Conservation (phyloP, 2,797 vertebrate species). For the Coregonus suidteri region DNA sequence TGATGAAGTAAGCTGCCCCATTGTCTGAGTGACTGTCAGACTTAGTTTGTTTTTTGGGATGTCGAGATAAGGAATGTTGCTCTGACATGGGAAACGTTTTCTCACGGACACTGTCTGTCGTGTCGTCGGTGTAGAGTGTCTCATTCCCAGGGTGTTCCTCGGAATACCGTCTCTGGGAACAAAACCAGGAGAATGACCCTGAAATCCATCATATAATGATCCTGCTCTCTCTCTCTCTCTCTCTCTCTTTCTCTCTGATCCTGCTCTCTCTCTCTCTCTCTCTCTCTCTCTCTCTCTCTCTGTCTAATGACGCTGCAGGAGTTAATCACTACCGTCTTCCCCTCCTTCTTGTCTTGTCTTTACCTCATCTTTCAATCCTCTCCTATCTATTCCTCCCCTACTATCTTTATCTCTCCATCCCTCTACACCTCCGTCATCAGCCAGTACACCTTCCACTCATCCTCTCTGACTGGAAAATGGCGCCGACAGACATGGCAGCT, state of each 20-base stretch:
- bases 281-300: slow-evolving; percentile 49
- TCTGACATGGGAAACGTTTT: slow-evolving; percentile 69
- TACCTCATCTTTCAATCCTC: slow-evolving; percentile 34
- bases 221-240: slow-evolving; percentile 60
- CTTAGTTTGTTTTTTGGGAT: slow-evolving; percentile 24
- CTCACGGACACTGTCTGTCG: slow-evolving; percentile 71
- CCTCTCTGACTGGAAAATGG: no score
- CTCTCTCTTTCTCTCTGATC: slow-evolving; percentile 66
- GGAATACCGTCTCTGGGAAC: slow-evolving; percentile 76
- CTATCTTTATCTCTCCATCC: slow-evolving; percentile 12
- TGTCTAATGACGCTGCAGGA: no score
- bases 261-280: slow-evolving; percentile 61
- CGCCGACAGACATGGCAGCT: no score
- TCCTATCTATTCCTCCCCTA: slow-evolving; percentile 13
- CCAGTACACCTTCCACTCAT: no score
- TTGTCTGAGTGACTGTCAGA: slow-evolving; percentile 42
- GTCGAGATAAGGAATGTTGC: slow-evolving; percentile 41
- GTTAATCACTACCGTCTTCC: background rate
- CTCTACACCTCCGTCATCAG: no score
- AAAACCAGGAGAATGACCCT: slow-evolving; percentile 80
- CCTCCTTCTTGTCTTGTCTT: slow-evolving; percentile 48
- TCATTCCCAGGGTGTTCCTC: slow-evolving; percentile 85
- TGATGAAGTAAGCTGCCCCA: slow-evolving; percentile 6
- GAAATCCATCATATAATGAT: slow-evolving; percentile 95
- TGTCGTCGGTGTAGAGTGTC: slow-evolving; percentile 83